Evolutionary conservation across 92 coral and sea anemone genomes (phyloP).

Genomic region (Palythoa heliodiscus): DNA sequence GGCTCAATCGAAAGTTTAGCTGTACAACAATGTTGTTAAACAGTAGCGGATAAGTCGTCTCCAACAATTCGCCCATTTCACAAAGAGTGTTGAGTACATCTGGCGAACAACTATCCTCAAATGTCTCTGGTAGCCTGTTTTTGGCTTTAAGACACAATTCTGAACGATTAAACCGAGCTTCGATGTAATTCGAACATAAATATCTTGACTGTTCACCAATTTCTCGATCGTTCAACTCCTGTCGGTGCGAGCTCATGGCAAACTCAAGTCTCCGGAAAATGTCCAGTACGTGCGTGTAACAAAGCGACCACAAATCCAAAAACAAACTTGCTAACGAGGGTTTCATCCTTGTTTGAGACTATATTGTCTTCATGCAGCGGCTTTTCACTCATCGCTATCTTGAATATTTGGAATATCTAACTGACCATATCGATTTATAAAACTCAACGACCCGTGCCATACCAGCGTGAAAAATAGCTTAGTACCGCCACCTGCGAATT

Average conservation of each 20-base stretch:
- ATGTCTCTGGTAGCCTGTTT: not conserved
- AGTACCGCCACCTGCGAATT: not conserved
- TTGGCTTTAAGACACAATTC: constrained; percentile 50
- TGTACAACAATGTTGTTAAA: constrained; percentile 81
- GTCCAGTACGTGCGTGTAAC: not conserved
- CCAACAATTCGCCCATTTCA: constrained; percentile 77
- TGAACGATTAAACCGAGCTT: constrained; percentile 61
- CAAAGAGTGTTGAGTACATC: constrained; percentile 65
- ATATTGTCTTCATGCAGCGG: not conserved
- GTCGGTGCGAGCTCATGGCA: constrained; percentile 1
- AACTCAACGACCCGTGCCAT: constrained; percentile 7
- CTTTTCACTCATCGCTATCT: constrained; percentile 10
- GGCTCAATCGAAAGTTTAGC: constrained; percentile 72
- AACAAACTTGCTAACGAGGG: not conserved
- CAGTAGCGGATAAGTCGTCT: constrained; percentile 71
- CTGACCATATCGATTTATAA: not conserved
- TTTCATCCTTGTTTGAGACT: constrained; percentile 4
- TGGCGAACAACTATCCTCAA: constrained; percentile 49
- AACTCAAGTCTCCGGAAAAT: not conserved
- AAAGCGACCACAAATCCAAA: constrained; percentile 1
- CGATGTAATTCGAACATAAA: constrained; percentile 77
- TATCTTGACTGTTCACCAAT: constrained; percentile 72
- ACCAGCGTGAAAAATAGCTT: not conserved
- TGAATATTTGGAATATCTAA: constrained; percentile 17
- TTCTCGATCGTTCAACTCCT: constrained; percentile 31